phyloP scores from a whole-genome alignment of 2,888 invertebrate species.

The Heliconius aoede region DNA sequence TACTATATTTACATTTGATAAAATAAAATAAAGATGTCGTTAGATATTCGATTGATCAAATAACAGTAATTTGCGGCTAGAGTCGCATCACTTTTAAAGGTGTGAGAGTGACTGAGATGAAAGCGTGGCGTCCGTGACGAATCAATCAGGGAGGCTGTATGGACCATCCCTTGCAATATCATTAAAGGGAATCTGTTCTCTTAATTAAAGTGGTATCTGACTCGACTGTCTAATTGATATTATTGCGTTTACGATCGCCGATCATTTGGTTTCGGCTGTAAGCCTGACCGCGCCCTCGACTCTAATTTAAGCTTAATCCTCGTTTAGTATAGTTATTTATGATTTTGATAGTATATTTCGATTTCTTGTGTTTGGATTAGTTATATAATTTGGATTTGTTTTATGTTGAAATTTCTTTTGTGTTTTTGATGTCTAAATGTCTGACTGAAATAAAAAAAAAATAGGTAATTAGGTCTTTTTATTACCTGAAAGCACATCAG shows the following conservation, averaged over 20 bases:
- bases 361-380: neutral
- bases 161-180: slow-evolving; percentile 79
- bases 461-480: too few relatives aligned
- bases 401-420: too few relatives aligned
- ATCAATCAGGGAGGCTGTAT: slow-evolving; percentile 79
- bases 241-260: slow-evolving; percentile 83
- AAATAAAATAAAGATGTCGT: too few relatives aligned
- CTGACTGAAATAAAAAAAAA: too few relatives aligned
- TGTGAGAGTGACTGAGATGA: slow-evolving; percentile 22
- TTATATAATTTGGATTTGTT: neutral
- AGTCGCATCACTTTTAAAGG: slow-evolving; percentile 15
- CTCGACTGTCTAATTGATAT: slow-evolving; percentile 81
- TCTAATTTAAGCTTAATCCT: slow-evolving; percentile 79
- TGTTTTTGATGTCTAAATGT: too few relatives aligned
- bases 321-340: slow-evolving; percentile 80
- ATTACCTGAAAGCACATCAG: too few relatives aligned
- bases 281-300: slow-evolving; percentile 79
- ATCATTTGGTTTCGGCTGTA: slow-evolving; percentile 68
- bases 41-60: slow-evolving; percentile 52
- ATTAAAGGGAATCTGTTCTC: slow-evolving; percentile 81
- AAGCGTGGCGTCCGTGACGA: slow-evolving; percentile 52
- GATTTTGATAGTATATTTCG: slow-evolving; percentile 39
- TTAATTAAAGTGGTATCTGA: slow-evolving; percentile 83
- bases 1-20: too few relatives aligned
- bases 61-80: slow-evolving; percentile 29